Evolutionary conservation across 2,797 vertebrate species (phyloP).

Genomic region (Sebastes kiyomatsui): DNA sequence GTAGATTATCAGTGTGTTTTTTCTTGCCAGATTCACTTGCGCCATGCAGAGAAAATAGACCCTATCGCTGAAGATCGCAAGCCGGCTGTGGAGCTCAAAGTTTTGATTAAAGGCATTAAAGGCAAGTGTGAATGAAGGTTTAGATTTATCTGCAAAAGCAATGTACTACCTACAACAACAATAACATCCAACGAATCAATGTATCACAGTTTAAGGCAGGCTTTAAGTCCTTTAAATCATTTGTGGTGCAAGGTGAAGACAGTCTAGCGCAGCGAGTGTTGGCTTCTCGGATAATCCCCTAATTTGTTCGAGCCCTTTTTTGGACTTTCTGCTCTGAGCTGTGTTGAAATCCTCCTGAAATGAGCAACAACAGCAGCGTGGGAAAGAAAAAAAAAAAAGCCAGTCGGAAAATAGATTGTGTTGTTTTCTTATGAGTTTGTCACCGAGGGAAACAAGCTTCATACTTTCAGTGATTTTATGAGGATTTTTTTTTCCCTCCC

Average conservation of each 20-base stretch:
- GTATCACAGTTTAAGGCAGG: neutral
- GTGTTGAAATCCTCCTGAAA: neutral
- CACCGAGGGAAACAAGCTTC: neutral
- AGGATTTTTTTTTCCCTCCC: neutral
- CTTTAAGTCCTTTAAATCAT: neutral
- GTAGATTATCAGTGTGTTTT: too few species aligned
- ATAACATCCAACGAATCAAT: neutral
- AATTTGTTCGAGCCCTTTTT: neutral
- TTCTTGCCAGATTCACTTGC: too few species aligned
- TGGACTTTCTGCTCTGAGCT: neutral
- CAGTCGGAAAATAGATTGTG: neutral
- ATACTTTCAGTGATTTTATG: neutral
- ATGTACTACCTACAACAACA: neutral
- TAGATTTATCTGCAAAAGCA: neutral
- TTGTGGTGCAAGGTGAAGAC: neutral
- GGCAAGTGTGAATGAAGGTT: neutral
- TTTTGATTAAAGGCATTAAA: too few species aligned
- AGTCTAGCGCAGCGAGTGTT: neutral
- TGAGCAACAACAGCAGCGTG: neutral
- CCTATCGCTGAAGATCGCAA: too few species aligned
- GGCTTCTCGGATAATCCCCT: constrained; percentile 9
- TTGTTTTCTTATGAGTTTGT: neutral
- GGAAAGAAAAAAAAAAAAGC: too few species aligned
- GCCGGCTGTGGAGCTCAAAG: too few species aligned
- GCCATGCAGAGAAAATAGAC: too few species aligned